phyloP scores from a whole-genome alignment of 2,113 vertebrate species.

The Triplophysa rosa region DNA sequence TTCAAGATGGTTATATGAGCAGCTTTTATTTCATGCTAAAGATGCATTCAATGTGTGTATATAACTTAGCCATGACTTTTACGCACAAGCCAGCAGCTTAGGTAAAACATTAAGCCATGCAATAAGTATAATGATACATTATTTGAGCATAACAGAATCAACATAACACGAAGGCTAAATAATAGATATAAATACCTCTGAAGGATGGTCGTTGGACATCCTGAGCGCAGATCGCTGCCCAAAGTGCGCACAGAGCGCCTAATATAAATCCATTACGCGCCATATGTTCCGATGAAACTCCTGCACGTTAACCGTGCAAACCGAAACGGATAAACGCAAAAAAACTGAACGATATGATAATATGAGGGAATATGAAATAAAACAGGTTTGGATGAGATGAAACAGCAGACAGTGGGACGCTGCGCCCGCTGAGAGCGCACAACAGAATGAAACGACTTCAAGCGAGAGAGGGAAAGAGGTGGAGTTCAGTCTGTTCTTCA shows the following conservation, averaged over 20 bases:
- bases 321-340: background rate
- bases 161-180: background rate
- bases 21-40: background rate
- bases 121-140: background rate
- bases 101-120: background rate
- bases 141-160: background rate
- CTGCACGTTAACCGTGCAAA: conserved; percentile 49
- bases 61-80: background rate
- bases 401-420: background rate
- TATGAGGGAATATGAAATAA: background rate
- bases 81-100: background rate
- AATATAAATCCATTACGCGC: conserved; percentile 40
- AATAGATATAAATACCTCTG: conserved; percentile 8
- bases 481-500: conserved; percentile 27
- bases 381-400: background rate
- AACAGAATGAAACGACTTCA: conserved; percentile 41
- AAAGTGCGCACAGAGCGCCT: conserved; percentile 39
- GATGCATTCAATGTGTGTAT: background rate
- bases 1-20: background rate
- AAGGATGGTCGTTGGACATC: background rate
- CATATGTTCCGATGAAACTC: conserved; percentile 34
- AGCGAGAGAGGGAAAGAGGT: conserved; percentile 40
- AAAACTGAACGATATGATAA: background rate
- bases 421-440: conserved; percentile 42
- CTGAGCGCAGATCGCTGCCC: conserved; percentile 24